Evolutionary conservation across 2,888 invertebrate genomes (phyloP).

Genomic region (Lydus trimaculatus): DNA sequence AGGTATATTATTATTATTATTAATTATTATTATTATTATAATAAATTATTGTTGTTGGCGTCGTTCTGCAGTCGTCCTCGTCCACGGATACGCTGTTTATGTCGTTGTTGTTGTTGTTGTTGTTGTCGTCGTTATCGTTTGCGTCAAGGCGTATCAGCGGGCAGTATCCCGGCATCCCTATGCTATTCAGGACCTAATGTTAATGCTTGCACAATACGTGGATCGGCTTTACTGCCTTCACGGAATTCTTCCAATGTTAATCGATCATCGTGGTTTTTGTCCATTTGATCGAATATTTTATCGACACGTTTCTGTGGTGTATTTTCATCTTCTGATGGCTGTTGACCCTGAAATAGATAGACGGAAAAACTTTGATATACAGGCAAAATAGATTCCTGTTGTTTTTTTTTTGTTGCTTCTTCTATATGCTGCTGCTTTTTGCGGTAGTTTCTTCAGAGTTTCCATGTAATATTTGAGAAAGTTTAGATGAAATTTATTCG

Average conservation of each 20-base stretch:
- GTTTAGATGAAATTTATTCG: neutral
- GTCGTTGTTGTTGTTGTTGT: slow-evolving; percentile 5
- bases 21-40: neutral
- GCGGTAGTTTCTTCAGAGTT: neutral
- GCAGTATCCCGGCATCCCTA: slow-evolving; percentile 54
- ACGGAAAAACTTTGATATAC: slow-evolving; percentile 4
- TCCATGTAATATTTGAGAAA: neutral
- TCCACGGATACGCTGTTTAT: neutral
- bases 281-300: slow-evolving; percentile 99
- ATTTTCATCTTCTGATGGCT: slow-evolving; percentile 89
- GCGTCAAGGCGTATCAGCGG: slow-evolving; percentile 52
- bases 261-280: slow-evolving; percentile 97
- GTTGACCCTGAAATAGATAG: slow-evolving; percentile 76
- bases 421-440: too few relatives aligned
- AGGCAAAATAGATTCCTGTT: neutral
- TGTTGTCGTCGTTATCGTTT: slow-evolving; percentile 13
- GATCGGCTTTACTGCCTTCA: slow-evolving; percentile 98
- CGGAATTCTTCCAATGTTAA: slow-evolving; percentile 95
- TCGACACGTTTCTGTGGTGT: slow-evolving; percentile 96
- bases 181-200: slow-evolving; percentile 79
- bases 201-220: slow-evolving; percentile 96
- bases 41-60: slow-evolving; percentile 9
- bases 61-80: neutral
- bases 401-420: neutral
- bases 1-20: neutral